A percentile compares a stretch with the other conserved stretches of the same genome.
phyloP scores from a whole-genome alignment of 2,113 vertebrate species.

The Phylloscopus trochiloides region DNA sequence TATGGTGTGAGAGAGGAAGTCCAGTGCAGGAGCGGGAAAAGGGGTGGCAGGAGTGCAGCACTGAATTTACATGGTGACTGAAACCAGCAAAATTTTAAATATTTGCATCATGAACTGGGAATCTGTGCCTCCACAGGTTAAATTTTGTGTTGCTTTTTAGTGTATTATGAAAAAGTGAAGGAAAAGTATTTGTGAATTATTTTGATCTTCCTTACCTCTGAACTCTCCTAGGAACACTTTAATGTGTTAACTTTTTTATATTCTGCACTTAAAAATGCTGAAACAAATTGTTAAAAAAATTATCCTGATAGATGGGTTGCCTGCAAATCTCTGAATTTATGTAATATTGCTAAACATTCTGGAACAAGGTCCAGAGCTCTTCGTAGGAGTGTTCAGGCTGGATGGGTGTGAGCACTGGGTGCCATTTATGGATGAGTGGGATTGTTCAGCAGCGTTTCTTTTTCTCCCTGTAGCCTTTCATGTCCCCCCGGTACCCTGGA shows the following conservation, averaged over 20 bases:
- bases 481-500: conserved; percentile 98
- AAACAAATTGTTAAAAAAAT: not conserved
- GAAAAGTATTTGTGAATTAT: not conserved
- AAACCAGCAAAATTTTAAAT: not conserved
- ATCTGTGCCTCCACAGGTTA: not conserved
- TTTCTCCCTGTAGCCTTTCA: conserved; percentile 85
- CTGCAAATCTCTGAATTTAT: not conserved
- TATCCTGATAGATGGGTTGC: not conserved
- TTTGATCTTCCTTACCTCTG: not conserved
- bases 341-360: not conserved
- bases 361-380: not conserved
- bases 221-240: not conserved
- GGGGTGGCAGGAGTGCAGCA: not conserved
- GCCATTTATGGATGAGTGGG: not conserved
- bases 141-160: not conserved
- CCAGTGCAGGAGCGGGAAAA: not conserved
- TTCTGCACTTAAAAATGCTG: not conserved
- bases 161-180: not conserved
- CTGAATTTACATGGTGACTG: not conserved
- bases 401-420: not conserved
- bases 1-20: not conserved
- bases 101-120: not conserved
- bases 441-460: not conserved
- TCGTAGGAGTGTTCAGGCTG: not conserved
- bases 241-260: not conserved